Evolutionary conservation across 1,140 invertebrate species (phyloP), one percentile per base, ranked within the genome.

Genomic region (Formica selysi): DNA sequence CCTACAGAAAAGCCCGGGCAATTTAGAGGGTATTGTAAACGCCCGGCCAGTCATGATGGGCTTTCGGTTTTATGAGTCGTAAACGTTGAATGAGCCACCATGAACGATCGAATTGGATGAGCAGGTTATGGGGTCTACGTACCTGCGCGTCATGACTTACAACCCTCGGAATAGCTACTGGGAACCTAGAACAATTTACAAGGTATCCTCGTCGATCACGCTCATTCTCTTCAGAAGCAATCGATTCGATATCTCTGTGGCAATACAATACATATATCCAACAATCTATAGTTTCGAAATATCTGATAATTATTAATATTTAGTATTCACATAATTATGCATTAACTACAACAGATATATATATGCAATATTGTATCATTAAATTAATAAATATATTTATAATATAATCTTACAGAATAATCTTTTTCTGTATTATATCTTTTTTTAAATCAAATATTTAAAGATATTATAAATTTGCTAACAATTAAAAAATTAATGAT

Each of bases 41-140:
- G 26, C 2, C 64, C 48, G 64, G 70, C n/a, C 48, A 54, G 44
- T 74, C 76, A 59, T 88, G 87, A 84, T 65, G 83, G 65, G 59
- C 78, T 62, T 57, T 84, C 38, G 81, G 79, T 7, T 91, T 90
- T 80, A 84, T 71, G 86, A 38, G 48, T 13, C 76, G 54, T 88
- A 88, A 90, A 90, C 51, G 61, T 38, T 44, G 65, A 85, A 87
- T 32, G 36, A 26, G 36, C 19, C 51, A 19, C 16, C 11, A 48
- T 51, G 38, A 62, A 32, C 79, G 4, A 11, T 54, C 44, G 19
- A 81, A 73, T 81, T 19, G 67, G 22, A 83, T 22, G 62, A 83
- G 44, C 79, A 74, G 54, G 38, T 62, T 73, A 38, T 10, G 22
- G 48, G 44, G 62, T 2, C 22, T 61, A 62, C 51, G 59, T 85